Conservation (phyloP, 1,140 invertebrate species). For the Ceratitis capitata region DNA sequence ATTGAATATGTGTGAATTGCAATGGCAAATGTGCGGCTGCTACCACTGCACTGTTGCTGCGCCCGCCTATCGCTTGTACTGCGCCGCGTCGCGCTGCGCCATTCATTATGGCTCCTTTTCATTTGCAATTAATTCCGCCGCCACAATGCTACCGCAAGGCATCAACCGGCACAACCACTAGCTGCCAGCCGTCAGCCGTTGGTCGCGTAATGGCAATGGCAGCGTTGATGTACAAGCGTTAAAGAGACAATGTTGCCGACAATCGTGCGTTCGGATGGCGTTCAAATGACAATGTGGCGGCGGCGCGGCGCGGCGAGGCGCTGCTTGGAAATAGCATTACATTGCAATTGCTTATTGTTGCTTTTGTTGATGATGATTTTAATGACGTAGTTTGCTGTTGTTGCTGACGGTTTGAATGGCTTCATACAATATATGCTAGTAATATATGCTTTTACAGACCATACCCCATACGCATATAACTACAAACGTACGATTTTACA, state of each 20-base stretch:
- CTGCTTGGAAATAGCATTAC: not conserved
- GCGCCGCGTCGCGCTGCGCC: not conserved
- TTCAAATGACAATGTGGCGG: not conserved
- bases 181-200: not conserved
- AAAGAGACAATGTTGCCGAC: slow-evolving; percentile 23
- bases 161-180: slow-evolving; percentile 1
- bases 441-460: not conserved
- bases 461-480: no score
- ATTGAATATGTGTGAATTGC: slow-evolving; percentile 31
- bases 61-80: not conserved
- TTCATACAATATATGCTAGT: not conserved
- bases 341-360: slow-evolving; percentile 22
- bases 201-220: slow-evolving; percentile 11
- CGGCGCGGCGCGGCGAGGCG: no score
- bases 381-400: not conserved
- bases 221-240: slow-evolving; percentile 19
- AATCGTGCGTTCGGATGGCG: not conserved
- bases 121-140: slow-evolving; percentile 31
- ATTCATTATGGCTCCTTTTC: slow-evolving; percentile 30
- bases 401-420: not conserved
- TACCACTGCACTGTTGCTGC: not conserved
- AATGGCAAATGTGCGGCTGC: not conserved
- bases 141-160: slow-evolving; percentile 13
- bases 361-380: not conserved
- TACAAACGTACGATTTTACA: no score